Conservation (phyloP, 1,140 invertebrate species). For the Tetraneura akinire region DNA sequence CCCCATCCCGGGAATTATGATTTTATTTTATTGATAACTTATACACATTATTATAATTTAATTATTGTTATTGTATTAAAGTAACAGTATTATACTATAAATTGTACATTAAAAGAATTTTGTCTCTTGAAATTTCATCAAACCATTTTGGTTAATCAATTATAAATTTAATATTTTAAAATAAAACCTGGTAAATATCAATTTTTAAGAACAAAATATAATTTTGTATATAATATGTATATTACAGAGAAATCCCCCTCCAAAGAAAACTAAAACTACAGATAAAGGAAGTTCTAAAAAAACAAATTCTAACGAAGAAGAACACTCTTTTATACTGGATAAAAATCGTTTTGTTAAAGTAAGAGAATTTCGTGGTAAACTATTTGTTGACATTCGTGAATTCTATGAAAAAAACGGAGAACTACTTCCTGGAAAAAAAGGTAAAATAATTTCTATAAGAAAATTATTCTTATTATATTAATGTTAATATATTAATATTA, state of each 20-base stretch:
- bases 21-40: too few species aligned
- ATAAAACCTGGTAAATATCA: too few species aligned
- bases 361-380: constrained; percentile 63
- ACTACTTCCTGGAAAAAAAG: constrained; percentile 65
- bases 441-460: constrained; percentile 54
- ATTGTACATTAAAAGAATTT: too few species aligned
- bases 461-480: background rate
- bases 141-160: too few species aligned
- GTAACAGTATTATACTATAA: too few species aligned
- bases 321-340: constrained; percentile 60
- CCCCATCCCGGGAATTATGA: too few species aligned
- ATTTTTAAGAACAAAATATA: too few species aligned
- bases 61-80: too few species aligned
- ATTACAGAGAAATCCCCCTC: constrained; percentile 49
- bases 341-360: constrained; percentile 63
- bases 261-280: constrained; percentile 43
- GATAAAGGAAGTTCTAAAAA: constrained; percentile 8
- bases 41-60: too few species aligned
- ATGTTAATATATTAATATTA: background rate
- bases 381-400: constrained; percentile 65
- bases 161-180: too few species aligned
- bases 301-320: constrained; percentile 54
- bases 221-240: too few species aligned
- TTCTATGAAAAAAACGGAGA: constrained; percentile 64
- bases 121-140: too few species aligned